Conservation (phyloP, 2,113 vertebrate species). For the Sitta europaea region DNA sequence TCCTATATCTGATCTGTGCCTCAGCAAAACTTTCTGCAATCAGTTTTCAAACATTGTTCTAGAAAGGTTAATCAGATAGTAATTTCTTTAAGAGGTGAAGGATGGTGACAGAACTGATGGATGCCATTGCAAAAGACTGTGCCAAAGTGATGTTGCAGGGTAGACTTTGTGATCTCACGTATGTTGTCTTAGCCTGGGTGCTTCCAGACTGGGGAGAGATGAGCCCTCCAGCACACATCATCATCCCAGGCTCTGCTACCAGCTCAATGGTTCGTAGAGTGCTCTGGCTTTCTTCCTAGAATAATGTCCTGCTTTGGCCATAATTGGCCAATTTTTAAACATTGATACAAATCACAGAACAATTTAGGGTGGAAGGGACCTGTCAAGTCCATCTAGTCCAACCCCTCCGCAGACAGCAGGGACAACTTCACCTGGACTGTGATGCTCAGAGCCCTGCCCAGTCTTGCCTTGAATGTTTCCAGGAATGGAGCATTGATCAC, state of each 20-base stretch:
- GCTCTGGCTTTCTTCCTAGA: neutral
- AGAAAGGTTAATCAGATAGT: neutral
- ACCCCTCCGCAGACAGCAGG: neutral
- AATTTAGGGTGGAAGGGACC: neutral
- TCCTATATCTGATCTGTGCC: neutral
- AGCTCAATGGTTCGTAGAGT: neutral
- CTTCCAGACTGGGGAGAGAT: neutral
- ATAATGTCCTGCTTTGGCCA: too few species aligned
- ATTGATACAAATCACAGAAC: neutral
- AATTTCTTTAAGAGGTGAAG: neutral
- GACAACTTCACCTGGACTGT: neutral
- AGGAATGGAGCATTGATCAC: neutral
- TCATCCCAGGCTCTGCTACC: neutral
- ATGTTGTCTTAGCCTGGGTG: neutral
- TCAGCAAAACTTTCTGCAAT: neutral
- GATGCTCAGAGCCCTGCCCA: neutral
- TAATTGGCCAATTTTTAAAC: too few species aligned
- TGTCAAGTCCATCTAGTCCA: neutral
- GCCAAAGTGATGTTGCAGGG: accelerated
- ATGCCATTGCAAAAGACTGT: neutral
- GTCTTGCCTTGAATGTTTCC: neutral
- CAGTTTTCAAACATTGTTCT: neutral
- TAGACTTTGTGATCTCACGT: neutral
- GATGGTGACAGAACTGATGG: neutral
- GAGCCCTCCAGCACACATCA: neutral